phyloP scores from a whole-genome alignment of 2,888 invertebrate genomes.

The Archips crataeganus region DNA sequence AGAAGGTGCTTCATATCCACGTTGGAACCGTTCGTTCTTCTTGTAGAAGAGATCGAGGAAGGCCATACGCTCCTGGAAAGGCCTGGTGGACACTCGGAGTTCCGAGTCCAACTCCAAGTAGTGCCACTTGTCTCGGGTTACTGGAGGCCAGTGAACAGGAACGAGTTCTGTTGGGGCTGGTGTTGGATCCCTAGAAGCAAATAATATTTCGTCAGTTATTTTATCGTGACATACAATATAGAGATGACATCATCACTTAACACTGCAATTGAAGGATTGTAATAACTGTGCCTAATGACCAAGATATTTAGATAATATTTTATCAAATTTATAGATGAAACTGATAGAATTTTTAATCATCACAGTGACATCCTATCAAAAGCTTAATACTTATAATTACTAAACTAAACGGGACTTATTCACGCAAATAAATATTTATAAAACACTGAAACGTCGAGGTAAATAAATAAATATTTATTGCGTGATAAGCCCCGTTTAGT shows the following conservation, averaged over 20 bases:
- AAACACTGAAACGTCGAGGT: no score
- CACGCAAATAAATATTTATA: no score
- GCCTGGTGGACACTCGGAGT: conserved; percentile 31
- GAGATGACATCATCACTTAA: no score
- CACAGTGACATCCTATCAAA: neutral
- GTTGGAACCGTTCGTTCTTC: conserved; percentile 19
- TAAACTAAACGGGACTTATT: no score
- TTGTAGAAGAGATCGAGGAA: conserved; percentile 47
- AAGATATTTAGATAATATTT: no score
- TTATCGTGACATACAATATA: no score
- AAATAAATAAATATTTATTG: no score
- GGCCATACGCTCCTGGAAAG: conserved; percentile 40
- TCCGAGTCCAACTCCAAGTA: conserved; percentile 43
- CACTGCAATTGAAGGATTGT: no score
- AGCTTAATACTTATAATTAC: no score
- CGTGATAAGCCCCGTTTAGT: no score
- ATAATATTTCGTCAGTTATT: neutral
- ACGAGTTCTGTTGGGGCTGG: conserved; percentile 56
- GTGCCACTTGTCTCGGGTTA: conserved; percentile 31
- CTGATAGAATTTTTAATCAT: neutral
- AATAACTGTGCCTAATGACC: no score
- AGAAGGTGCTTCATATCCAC: neutral
- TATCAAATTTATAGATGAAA: neutral
- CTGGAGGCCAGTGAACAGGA: conserved; percentile 51
- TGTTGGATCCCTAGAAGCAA: conserved; percentile 57